These are phyloP conservation scores for Leucoraja erinaceus DNA, from an alignment of 2,113 vertebrate genomes.

Conservation along the genomic window DNA sequence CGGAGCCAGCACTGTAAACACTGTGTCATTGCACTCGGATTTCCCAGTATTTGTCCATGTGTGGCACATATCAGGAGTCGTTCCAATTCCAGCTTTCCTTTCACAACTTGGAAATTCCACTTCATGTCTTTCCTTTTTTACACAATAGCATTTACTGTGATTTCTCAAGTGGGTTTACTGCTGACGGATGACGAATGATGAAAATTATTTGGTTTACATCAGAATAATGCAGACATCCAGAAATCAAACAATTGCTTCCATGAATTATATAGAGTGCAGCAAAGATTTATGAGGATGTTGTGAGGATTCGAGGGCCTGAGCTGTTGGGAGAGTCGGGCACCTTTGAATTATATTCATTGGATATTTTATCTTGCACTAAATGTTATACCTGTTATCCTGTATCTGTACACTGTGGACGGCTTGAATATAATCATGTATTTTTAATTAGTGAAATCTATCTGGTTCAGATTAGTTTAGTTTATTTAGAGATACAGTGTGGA, in stretches of 20 bases:
- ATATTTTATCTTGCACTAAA: too few relatives aligned
- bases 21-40: not conserved
- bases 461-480: too few relatives aligned
- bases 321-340: too few relatives aligned
- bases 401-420: too few relatives aligned
- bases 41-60: not conserved
- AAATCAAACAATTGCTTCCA: not conserved
- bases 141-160: not conserved
- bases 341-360: too few relatives aligned
- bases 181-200: not conserved
- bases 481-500: too few relatives aligned
- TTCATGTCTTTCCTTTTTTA: not conserved
- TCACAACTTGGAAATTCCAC: constrained; percentile 3
- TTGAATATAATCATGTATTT: too few relatives aligned
- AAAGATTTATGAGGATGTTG: too few relatives aligned
- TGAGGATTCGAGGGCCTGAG: too few relatives aligned
- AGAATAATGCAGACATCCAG: not conserved
- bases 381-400: too few relatives aligned
- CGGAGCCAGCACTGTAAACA: not conserved
- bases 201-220: not conserved
- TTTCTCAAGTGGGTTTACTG: not conserved
- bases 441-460: too few relatives aligned
- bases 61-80: not conserved
- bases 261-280: not conserved
- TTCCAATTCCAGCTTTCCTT: not conserved